Conservation (phyloP, 2,797 vertebrate species). For the Acrocephalus scirpaceus region DNA sequence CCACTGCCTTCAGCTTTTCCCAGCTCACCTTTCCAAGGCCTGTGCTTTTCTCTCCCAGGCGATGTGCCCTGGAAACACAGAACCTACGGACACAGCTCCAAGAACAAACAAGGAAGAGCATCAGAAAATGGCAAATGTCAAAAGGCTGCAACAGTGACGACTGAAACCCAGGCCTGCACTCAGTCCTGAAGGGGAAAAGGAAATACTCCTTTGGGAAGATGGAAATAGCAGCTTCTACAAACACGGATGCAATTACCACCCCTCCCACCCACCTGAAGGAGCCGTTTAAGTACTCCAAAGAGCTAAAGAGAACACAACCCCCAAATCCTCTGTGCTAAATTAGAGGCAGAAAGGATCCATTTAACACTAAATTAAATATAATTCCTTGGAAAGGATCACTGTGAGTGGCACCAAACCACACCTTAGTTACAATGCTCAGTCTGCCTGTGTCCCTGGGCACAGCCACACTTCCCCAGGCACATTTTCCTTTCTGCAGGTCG, state of each 20-base stretch:
- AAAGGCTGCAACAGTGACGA: not conserved
- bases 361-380: constrained; percentile 17
- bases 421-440: not conserved
- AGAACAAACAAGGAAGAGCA: constrained; percentile 8
- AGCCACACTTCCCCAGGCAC: not conserved
- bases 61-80: not conserved
- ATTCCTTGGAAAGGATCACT: not conserved
- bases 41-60: not conserved
- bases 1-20: not conserved
- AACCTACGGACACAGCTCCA: not conserved
- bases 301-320: not conserved
- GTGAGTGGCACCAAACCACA: not conserved
- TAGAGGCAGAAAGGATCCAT: not conserved
- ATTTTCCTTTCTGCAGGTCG: constrained; percentile 26
- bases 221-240: not conserved
- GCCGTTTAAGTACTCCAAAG: not conserved
- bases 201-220: not conserved
- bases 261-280: not conserved
- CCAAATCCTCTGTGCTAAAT: not conserved
- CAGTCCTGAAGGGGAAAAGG: not conserved
- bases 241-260: not conserved
- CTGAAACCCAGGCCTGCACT: not conserved
- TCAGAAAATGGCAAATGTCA: constrained; percentile 1
- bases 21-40: not conserved
- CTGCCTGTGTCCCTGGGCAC: not conserved